phyloP scores from a whole-genome alignment of 2,888 invertebrate genomes.

The Litoditis marina region DNA sequence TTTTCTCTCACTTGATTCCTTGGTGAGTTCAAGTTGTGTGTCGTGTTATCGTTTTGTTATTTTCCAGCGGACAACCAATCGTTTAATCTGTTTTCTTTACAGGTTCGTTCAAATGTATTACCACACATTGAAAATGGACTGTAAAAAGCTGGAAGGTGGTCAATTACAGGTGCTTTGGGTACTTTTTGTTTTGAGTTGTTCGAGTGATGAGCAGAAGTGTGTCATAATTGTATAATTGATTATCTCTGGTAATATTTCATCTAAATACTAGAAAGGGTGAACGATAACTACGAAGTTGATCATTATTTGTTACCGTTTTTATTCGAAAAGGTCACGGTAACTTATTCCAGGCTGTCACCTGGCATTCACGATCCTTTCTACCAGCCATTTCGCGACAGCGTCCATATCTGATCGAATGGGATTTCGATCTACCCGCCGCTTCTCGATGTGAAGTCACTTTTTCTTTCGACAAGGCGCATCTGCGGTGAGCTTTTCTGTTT shows the following conservation, averaged over 20 bases:
- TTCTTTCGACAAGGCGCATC: slow-evolving; percentile 51
- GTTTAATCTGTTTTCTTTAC: too few species aligned
- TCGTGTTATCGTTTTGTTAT: too few species aligned
- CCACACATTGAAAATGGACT: slow-evolving; percentile 76
- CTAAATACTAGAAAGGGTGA: too few species aligned
- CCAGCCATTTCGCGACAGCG: slow-evolving; percentile 23
- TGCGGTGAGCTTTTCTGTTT: slow-evolving; percentile 62
- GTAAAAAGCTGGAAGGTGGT: slow-evolving; percentile 36
- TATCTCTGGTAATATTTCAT: too few species aligned
- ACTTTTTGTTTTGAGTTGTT: slow-evolving; percentile 2
- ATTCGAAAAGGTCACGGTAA: too few species aligned
- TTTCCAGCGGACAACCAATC: too few species aligned
- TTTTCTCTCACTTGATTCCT: slow-evolving; percentile 48
- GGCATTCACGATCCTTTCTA: slow-evolving; percentile 19
- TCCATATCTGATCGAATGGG: slow-evolving; percentile 70
- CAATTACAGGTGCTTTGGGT: not conserved
- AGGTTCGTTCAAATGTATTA: slow-evolving; percentile 73
- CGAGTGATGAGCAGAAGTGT: slow-evolving; percentile 8
- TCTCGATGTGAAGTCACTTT: slow-evolving; percentile 46
- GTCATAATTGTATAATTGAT: too few species aligned
- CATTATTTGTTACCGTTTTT: too few species aligned
- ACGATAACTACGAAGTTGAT: too few species aligned
- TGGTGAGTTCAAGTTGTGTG: too few species aligned
- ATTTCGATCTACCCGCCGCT: slow-evolving; percentile 35
- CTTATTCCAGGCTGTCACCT: too few species aligned